Percentiles rank a stretch among this genome's conserved stretches.
phyloP scores from a whole-genome alignment of 1,140 invertebrate species.

The Papilio polytes region DNA sequence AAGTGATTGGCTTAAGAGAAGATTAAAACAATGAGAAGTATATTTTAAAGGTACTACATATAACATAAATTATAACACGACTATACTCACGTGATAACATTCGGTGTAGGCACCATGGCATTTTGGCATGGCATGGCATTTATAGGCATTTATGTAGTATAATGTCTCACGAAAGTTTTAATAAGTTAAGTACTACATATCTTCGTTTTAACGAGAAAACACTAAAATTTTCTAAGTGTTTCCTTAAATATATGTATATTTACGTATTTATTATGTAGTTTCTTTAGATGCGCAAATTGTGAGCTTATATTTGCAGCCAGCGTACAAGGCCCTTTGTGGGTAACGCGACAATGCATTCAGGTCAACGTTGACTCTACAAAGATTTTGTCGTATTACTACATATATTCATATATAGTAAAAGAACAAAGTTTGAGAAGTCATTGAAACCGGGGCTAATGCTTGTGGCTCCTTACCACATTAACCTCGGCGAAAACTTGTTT shows the following conservation, averaged over 20 bases:
- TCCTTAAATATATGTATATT: background rate
- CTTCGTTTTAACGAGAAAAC: background rate
- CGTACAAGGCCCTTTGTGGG: slow-evolving; percentile 16
- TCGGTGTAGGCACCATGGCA: no score
- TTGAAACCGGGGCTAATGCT: background rate
- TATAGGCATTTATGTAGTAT: no score
- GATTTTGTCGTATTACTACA: background rate
- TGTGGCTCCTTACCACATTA: no score
- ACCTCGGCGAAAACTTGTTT: no score
- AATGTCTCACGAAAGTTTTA: no score
- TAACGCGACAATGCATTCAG: slow-evolving; percentile 28
- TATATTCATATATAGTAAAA: background rate
- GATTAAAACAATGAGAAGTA: no score
- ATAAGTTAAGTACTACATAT: no score
- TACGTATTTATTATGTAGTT: no score
- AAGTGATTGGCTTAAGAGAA: background rate
- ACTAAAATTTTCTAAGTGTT: background rate
- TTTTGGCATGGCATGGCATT: no score
- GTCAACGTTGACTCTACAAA: slow-evolving; percentile 3
- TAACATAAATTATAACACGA: no score
- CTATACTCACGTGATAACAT: no score
- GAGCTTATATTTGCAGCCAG: slow-evolving; percentile 8
- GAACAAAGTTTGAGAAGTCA: background rate
- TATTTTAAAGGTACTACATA: no score
- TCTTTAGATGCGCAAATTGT: slow-evolving; percentile 10